Evolutionary conservation across 2,797 vertebrate genomes (phyloP).

Genomic region (Fistularia tabacaria): DNA sequence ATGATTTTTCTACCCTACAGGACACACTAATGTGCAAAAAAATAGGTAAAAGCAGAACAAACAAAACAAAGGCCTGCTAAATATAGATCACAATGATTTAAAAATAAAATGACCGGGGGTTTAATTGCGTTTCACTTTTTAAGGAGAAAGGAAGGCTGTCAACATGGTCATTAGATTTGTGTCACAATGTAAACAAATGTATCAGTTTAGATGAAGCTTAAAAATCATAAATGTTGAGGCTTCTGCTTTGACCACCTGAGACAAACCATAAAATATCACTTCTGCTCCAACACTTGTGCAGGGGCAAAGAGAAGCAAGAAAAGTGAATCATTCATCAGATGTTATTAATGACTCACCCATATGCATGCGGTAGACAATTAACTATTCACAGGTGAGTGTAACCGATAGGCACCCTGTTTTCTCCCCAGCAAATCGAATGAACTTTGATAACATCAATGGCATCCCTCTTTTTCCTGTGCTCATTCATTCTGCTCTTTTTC

Average conservation of each 20-base stretch:
- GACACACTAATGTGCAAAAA: no score
- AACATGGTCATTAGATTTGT: no score
- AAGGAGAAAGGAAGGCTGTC: no score
- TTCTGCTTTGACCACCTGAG: neutral
- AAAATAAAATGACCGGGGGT: no score
- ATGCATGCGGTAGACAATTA: constrained; percentile 93
- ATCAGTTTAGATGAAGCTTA: no score
- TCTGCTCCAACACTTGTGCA: constrained; percentile 1
- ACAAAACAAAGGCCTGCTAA: no score
- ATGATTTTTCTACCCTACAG: no score
- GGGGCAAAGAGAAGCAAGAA: constrained; percentile 36
- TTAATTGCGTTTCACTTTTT: no score
- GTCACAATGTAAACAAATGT: no score
- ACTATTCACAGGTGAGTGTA: constrained; percentile 98
- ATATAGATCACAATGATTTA: no score
- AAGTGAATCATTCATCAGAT: constrained; percentile 83
- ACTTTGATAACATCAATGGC: constrained; percentile 88
- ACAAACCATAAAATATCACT: constrained; percentile 2
- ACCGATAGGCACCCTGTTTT: constrained; percentile 83
- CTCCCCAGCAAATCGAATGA: constrained; percentile 85
- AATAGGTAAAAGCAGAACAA: no score
- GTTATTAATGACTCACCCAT: constrained; percentile 93
- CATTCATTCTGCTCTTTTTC: constrained; percentile 60
- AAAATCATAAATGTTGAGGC: no score
- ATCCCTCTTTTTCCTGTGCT: constrained; percentile 62